Conservation (phyloP, 2,888 invertebrate species). For the Apamea monoglypha region DNA sequence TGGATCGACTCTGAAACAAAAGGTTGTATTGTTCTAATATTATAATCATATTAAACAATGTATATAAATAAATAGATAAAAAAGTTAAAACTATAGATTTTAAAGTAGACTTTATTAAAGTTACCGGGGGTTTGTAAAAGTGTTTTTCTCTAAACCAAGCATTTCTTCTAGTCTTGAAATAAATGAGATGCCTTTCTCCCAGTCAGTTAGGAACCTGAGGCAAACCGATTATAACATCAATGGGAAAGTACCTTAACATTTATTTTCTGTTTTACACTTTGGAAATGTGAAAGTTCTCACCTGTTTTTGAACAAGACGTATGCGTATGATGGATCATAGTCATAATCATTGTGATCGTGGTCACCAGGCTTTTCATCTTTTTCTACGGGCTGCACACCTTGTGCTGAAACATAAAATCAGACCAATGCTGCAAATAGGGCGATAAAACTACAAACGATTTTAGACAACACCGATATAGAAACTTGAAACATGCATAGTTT, state of each 20-base stretch:
- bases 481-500: slow-evolving; percentile 57
- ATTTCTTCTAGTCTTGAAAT: slow-evolving; percentile 93
- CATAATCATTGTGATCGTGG: slow-evolving; percentile 90
- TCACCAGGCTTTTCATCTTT: slow-evolving; percentile 71
- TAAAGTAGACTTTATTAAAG: slow-evolving; percentile 52
- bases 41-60: not conserved
- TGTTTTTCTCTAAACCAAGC: slow-evolving; percentile 91
- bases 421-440: slow-evolving; percentile 33
- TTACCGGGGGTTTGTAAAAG: slow-evolving; percentile 92
- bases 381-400: slow-evolving; percentile 74
- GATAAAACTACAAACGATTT: not conserved
- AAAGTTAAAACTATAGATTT: slow-evolving; percentile 42
- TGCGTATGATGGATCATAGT: slow-evolving; percentile 94
- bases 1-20: slow-evolving; percentile 92
- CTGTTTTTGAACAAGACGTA: slow-evolving; percentile 94
- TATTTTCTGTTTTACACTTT: slow-evolving; percentile 19
- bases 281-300: slow-evolving; percentile 81
- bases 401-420: slow-evolving; percentile 77
- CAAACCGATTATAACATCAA: slow-evolving; percentile 66
- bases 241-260: slow-evolving; percentile 62
- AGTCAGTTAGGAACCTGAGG: slow-evolving; percentile 86
- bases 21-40: slow-evolving; percentile 30
- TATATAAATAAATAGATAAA: slow-evolving; percentile 25
- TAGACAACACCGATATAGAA: slow-evolving; percentile 61
- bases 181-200: slow-evolving; percentile 94